Evolutionary conservation across 2,888 invertebrate genomes (phyloP).

Genomic region (Lithosia quadra): DNA sequence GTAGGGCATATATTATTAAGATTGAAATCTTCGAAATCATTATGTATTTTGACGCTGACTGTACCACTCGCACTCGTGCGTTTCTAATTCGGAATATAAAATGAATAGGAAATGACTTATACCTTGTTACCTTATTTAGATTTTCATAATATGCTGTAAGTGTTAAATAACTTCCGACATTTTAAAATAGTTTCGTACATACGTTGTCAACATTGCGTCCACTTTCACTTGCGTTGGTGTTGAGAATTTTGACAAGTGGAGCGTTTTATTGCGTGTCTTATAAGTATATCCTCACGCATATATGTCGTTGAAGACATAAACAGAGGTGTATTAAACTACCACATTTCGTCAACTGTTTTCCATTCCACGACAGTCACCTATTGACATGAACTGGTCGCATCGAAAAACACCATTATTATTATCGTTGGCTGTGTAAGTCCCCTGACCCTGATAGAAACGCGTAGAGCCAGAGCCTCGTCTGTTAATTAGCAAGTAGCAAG

Average conservation of each 20-base stretch:
- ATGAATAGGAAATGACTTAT: too few species aligned
- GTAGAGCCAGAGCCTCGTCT: too few species aligned
- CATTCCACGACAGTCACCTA: background rate
- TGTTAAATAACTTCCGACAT: background rate
- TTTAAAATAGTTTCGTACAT: background rate
- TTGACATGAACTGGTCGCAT: background rate
- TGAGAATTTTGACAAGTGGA: background rate
- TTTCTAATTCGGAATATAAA: too few species aligned
- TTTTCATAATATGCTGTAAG: too few species aligned
- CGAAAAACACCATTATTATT: background rate
- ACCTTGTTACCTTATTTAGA: too few species aligned
- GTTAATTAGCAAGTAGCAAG: too few species aligned
- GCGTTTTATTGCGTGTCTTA: background rate
- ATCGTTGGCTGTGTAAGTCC: too few species aligned
- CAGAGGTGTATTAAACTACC: background rate
- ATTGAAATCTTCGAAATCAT: too few species aligned
- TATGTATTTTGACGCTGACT: too few species aligned
- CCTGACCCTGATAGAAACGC: too few species aligned
- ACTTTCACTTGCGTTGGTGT: slow-evolving; percentile 12
- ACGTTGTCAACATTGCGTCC: slow-evolving; percentile 4
- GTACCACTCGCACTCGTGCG: too few species aligned
- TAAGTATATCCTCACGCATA: background rate
- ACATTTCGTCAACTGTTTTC: background rate
- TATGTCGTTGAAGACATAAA: background rate
- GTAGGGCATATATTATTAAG: too few species aligned